A percentile compares a stretch with the other conserved stretches of the same genome.
Conservation (phyloP, 2,888 invertebrate genomes). For the Stenodema calcarata region DNA sequence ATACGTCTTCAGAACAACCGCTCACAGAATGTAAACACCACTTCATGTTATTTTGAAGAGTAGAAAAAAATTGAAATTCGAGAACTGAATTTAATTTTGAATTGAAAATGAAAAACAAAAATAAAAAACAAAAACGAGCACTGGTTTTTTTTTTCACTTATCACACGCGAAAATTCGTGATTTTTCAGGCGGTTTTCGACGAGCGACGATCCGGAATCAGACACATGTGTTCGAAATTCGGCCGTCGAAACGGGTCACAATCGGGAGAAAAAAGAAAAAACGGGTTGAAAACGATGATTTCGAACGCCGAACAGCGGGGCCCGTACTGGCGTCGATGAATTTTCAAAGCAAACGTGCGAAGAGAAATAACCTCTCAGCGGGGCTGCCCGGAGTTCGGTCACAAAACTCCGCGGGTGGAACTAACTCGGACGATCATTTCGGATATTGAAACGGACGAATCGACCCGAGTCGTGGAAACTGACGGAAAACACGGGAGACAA, state of each 20-base stretch:
- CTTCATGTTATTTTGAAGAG: constrained; percentile 33
- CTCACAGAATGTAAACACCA: constrained; percentile 50
- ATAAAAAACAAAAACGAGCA: not conserved
- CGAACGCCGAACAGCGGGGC: not conserved
- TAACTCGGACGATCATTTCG: too few species aligned
- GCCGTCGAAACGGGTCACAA: not conserved
- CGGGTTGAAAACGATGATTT: not conserved
- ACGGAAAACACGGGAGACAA: not conserved
- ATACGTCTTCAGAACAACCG: constrained; percentile 58
- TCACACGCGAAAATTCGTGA: constrained; percentile 10
- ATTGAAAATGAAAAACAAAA: not conserved
- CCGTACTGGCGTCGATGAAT: not conserved
- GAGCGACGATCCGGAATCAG: not conserved
- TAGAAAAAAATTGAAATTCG: not conserved
- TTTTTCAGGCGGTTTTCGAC: not conserved
- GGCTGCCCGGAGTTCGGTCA: not conserved
- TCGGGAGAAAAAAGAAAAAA: not conserved
- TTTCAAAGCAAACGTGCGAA: not conserved
- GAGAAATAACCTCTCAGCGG: not conserved
- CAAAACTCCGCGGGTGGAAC: not conserved
- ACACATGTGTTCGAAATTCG: not conserved
- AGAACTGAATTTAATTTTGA: not conserved
- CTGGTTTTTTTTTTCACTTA: not conserved
- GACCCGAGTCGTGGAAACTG: too few species aligned
- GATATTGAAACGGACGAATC: too few species aligned